phyloP scores from a whole-genome alignment of 2,113 vertebrate genomes.

The Anarrhichthys ocellatus region DNA sequence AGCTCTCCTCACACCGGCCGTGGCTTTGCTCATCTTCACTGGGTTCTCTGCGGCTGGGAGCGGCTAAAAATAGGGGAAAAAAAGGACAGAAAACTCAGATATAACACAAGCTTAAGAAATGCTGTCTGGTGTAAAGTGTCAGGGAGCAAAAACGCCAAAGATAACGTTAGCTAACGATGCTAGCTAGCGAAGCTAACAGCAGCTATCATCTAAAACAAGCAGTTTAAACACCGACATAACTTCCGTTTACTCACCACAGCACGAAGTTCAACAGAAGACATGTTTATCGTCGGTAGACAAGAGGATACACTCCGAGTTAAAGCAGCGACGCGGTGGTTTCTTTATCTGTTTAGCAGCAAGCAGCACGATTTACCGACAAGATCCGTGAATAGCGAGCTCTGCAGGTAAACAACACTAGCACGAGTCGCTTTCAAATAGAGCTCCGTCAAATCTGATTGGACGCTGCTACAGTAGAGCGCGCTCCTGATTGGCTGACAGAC shows the following conservation, averaged over 20 bases:
- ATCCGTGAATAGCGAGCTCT: neutral
- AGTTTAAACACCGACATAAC: too few species aligned
- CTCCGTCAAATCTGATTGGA: conserved; percentile 75
- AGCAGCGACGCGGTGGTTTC: neutral
- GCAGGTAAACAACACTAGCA: neutral
- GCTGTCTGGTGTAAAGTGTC: too few species aligned
- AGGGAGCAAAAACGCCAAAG: too few species aligned
- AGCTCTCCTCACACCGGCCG: conserved; percentile 58
- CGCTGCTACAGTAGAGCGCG: neutral
- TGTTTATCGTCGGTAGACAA: too few species aligned
- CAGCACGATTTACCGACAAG: neutral
- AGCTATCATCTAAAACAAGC: too few species aligned
- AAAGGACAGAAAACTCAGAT: fast-evolving
- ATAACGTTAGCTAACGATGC: too few species aligned
- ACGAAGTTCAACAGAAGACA: too few species aligned
- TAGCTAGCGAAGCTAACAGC: too few species aligned
- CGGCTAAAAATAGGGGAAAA: conserved; percentile 1
- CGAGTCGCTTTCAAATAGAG: conserved; percentile 78
- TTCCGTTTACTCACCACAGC: too few species aligned
- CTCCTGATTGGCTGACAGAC: conserved; percentile 55
- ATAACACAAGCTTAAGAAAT: neutral
- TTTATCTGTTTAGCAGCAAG: too few species aligned
- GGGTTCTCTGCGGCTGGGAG: conserved; percentile 62
- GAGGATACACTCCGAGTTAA: too few species aligned
- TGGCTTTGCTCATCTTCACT: conserved; percentile 54